phyloP scores from a whole-genome alignment of 2,888 invertebrate genomes.

The Synanthedon andrenaeformis region DNA sequence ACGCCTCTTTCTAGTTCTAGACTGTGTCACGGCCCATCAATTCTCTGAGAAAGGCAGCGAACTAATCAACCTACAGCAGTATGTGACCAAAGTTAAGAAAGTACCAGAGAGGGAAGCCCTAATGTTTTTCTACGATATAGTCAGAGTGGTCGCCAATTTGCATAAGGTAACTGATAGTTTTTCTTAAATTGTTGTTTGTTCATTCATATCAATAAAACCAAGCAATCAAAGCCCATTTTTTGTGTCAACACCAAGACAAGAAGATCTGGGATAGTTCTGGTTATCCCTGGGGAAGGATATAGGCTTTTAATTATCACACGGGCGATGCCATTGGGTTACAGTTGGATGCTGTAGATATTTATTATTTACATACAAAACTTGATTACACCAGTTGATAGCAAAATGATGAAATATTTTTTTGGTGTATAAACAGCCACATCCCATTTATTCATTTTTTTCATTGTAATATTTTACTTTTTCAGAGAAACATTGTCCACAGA shows the following conservation, averaged over 20 bases:
- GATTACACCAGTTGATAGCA: too few relatives aligned
- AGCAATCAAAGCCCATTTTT: too few relatives aligned
- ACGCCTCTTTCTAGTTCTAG: constrained; percentile 78
- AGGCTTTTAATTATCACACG: too few relatives aligned
- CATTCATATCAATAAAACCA: constrained; percentile 67
- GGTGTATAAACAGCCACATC: too few relatives aligned
- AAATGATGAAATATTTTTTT: too few relatives aligned
- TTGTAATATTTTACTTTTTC: constrained; percentile 20
- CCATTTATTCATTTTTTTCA: too few relatives aligned
- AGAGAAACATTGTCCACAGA: constrained; percentile 82
- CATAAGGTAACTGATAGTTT: constrained; percentile 69
- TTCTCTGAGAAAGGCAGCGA: constrained; percentile 66
- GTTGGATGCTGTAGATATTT: too few relatives aligned
- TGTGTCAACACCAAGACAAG: too few relatives aligned
- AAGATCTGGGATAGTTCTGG: too few relatives aligned
- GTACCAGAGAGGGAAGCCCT: constrained; percentile 80
- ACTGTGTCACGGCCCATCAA: constrained; percentile 79
- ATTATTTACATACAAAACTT: too few relatives aligned
- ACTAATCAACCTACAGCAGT: constrained; percentile 78
- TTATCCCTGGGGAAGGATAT: too few relatives aligned
- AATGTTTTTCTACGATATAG: constrained; percentile 79
- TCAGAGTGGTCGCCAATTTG: constrained; percentile 77
- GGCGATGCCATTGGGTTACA: too few relatives aligned
- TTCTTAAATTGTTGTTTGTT: neutral
- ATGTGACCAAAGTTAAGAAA: constrained; percentile 82